Evolutionary conservation across 1,140 invertebrate species (phyloP).

Genomic region (Pararge aegeria): DNA sequence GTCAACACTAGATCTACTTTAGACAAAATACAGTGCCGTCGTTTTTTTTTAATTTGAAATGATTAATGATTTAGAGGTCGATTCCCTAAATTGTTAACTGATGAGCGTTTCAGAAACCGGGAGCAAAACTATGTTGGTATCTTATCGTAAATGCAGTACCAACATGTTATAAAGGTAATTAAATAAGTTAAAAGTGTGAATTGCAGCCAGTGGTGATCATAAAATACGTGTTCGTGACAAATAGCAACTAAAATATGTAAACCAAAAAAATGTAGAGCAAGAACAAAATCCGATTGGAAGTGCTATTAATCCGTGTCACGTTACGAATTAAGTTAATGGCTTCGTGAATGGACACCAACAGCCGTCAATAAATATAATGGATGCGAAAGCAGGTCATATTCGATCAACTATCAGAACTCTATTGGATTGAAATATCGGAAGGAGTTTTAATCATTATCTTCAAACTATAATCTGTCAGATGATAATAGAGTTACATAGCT

Average conservation of each 20-base stretch:
- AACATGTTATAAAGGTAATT: too few relatives aligned
- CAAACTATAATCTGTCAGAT: too few relatives aligned
- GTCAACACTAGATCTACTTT: too few relatives aligned
- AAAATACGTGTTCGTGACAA: not conserved
- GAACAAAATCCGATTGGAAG: constrained; percentile 3
- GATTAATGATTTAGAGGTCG: too few relatives aligned
- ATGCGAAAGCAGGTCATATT: constrained; percentile 16
- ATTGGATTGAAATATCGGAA: not conserved
- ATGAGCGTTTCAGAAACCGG: too few relatives aligned
- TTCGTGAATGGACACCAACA: constrained; percentile 7
- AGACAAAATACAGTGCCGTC: too few relatives aligned
- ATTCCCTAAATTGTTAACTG: too few relatives aligned
- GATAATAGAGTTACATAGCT: too few relatives aligned
- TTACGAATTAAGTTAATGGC: constrained; percentile 16
- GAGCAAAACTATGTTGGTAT: too few relatives aligned
- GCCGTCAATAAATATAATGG: constrained; percentile 15
- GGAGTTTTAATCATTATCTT: not conserved
- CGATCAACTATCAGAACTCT: not conserved
- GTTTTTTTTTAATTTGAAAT: too few relatives aligned
- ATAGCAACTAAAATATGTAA: not conserved
- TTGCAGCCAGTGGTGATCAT: not conserved
- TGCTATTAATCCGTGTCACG: constrained; percentile 23
- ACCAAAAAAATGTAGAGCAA: constrained; percentile 8
- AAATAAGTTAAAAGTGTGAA: not conserved
- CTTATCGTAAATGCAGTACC: too few relatives aligned